These are phyloP conservation scores for Ianthella basta DNA, from an alignment of 37 sponge, comb jelly and placozoan species.

Conservation along the genomic window DNA sequence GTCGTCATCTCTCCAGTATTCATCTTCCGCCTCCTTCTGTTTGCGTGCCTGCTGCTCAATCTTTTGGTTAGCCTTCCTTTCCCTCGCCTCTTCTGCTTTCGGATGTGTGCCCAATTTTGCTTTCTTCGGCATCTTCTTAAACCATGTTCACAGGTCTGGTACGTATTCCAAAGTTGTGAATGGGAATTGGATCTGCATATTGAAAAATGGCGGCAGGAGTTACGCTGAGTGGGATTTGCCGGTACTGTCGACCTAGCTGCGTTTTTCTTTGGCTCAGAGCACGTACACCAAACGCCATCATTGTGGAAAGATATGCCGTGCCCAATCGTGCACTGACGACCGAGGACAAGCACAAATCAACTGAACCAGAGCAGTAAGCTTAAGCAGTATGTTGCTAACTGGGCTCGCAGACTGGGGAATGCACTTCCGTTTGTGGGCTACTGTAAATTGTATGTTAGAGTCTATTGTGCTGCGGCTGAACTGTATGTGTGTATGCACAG, in stretches of 20 bases:
- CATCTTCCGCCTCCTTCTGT: conserved; percentile 78
- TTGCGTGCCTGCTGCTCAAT: conserved; percentile 53
- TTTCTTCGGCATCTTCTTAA: conserved; percentile 85
- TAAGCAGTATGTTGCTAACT: too few relatives aligned
- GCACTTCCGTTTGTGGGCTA: too few relatives aligned
- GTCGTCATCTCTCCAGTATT: conserved; percentile 88
- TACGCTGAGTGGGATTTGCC: background rate
- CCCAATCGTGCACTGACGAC: too few relatives aligned
- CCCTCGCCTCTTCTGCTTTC: conserved; percentile 85
- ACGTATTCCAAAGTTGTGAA: background rate
- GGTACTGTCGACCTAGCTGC: background rate
- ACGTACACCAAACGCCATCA: too few relatives aligned
- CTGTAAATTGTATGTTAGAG: too few relatives aligned
- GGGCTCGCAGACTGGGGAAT: too few relatives aligned
- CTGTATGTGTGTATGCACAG: too few relatives aligned
- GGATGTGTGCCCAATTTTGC: conserved; percentile 85
- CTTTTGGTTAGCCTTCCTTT: conserved; percentile 70
- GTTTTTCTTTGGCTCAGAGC: background rate
- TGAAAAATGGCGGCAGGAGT: background rate
- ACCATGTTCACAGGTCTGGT: too few relatives aligned
- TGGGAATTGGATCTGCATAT: background rate
- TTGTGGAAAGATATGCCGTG: too few relatives aligned
- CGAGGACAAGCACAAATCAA: too few relatives aligned
- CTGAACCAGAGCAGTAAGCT: too few relatives aligned
- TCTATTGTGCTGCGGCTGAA: too few relatives aligned